Conservation (phyloP, 2,888 invertebrate genomes). For the Epirrita christyi region DNA sequence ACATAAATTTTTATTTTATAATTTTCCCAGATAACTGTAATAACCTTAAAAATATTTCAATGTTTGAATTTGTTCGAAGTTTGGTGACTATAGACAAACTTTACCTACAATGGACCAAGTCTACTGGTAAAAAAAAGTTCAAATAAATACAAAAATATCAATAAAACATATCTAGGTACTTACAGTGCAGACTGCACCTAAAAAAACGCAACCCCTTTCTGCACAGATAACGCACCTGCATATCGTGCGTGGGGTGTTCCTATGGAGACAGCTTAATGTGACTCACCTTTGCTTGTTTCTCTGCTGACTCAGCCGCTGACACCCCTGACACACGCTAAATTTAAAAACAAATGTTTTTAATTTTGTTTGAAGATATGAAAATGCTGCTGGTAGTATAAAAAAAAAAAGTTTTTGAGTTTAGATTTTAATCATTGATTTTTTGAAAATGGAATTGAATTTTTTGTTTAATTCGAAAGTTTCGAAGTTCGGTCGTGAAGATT, state of each 20-base stretch:
- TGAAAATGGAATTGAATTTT: slow-evolving; percentile 29
- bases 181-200: not conserved
- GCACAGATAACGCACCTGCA: slow-evolving; percentile 40
- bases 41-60: too few relatives aligned
- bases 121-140: too few relatives aligned
- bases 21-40: too few relatives aligned
- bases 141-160: too few relatives aligned
- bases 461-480: slow-evolving; percentile 43
- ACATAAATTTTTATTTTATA: too few relatives aligned
- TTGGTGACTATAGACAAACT: too few relatives aligned
- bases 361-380: slow-evolving; percentile 32
- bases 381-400: slow-evolving; percentile 17
- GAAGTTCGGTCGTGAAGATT: slow-evolving; percentile 34
- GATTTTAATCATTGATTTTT: slow-evolving; percentile 12
- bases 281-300: slow-evolving; percentile 75
- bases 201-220: slow-evolving; percentile 28
- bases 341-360: slow-evolving; percentile 30
- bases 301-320: slow-evolving; percentile 76
- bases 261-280: slow-evolving; percentile 72
- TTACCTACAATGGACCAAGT: too few relatives aligned
- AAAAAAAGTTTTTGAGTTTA: slow-evolving; percentile 30
- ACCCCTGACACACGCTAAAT: slow-evolving; percentile 62
- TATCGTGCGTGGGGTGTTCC: slow-evolving; percentile 73
- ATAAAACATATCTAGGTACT: not conserved
- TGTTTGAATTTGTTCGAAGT: too few relatives aligned